Conservation (phyloP, 2,797 vertebrate genomes). For the Zenarchopterus dispar region DNA sequence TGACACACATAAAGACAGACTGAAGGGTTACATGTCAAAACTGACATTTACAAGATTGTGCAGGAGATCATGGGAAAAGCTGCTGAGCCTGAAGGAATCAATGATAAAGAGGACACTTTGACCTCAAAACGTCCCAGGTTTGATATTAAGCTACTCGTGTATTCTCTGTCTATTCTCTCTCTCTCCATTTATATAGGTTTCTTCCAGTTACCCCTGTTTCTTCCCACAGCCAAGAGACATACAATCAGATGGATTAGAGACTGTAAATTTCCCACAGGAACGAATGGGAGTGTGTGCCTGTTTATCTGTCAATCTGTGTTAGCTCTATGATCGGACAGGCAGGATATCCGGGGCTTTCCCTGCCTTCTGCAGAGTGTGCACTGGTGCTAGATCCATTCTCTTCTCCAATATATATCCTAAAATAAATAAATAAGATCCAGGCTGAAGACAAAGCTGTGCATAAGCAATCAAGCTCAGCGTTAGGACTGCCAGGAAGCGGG, state of each 20-base stretch:
- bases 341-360: constrained; percentile 63
- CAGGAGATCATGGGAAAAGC: constrained; percentile 24
- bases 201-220: constrained; percentile 7
- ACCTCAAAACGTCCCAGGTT: constrained; percentile 21
- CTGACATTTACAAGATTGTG: constrained; percentile 3
- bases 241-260: constrained; percentile 64
- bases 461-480: constrained; percentile 28
- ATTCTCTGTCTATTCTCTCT: constrained; percentile 19
- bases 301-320: constrained; percentile 74
- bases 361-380: constrained; percentile 56
- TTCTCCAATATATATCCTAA: constrained; percentile 22
- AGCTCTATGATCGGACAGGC: constrained; percentile 58
- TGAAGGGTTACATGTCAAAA: background rate
- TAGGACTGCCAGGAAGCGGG: constrained; percentile 12
- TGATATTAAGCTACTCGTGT: constrained; percentile 10
- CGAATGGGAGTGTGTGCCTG: constrained; percentile 30
- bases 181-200: constrained; percentile 20
- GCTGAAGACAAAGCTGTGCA: constrained; percentile 19
- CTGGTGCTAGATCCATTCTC: constrained; percentile 10
- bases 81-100: constrained; percentile 29
- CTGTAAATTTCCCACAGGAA: constrained; percentile 67
- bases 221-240: constrained; percentile 45
- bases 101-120: constrained; percentile 22
- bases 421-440: constrained; percentile 15
- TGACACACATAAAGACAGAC: no score